These are phyloP conservation scores for Netelia melanura DNA, from an alignment of 2,888 invertebrate genomes.

Conservation along the genomic window DNA sequence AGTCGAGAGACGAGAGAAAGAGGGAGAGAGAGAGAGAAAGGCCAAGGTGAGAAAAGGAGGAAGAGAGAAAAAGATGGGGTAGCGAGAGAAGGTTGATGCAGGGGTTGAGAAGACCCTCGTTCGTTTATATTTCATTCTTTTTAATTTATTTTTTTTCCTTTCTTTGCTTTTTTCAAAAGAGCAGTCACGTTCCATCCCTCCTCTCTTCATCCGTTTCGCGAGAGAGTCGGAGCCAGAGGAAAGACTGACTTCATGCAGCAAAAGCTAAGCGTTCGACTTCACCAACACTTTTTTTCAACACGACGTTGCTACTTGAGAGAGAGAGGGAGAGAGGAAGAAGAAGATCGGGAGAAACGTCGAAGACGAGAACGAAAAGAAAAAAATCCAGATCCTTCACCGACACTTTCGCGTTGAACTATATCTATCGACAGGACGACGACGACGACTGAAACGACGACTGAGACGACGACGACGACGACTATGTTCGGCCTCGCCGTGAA, in stretches of 20 bases:
- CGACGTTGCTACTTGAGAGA: conserved; percentile 33
- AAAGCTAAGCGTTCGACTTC: conserved; percentile 30
- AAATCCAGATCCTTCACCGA: conserved; percentile 16
- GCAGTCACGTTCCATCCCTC: conserved; percentile 68
- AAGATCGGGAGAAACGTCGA: neutral
- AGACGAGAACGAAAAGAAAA: conserved; percentile 19
- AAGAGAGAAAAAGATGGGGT: conserved; percentile 16
- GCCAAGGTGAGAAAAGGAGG: neutral
- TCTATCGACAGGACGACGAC: conserved; percentile 17
- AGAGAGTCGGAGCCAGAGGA: neutral
- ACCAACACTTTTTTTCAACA: conserved; percentile 27
- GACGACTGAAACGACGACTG: conserved; percentile 3
- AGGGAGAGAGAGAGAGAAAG: neutral
- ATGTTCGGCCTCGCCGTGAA: conserved; percentile 33
- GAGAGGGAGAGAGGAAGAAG: neutral
- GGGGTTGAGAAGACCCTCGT: conserved; percentile 18
- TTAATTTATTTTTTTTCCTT: conserved; percentile 63
- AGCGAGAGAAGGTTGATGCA: conserved; percentile 15
- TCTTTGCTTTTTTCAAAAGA: conserved; percentile 52
- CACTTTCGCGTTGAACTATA: neutral
- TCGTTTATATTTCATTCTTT: conserved; percentile 60
- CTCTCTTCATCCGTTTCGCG: neutral
- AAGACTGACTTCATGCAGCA: neutral
- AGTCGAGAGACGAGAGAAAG: conserved; percentile 36
- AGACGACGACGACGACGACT: conserved; percentile 17